Evolutionary conservation across 1,140 invertebrate genomes (phyloP).

Genomic region (Anoplophora glabripennis): DNA sequence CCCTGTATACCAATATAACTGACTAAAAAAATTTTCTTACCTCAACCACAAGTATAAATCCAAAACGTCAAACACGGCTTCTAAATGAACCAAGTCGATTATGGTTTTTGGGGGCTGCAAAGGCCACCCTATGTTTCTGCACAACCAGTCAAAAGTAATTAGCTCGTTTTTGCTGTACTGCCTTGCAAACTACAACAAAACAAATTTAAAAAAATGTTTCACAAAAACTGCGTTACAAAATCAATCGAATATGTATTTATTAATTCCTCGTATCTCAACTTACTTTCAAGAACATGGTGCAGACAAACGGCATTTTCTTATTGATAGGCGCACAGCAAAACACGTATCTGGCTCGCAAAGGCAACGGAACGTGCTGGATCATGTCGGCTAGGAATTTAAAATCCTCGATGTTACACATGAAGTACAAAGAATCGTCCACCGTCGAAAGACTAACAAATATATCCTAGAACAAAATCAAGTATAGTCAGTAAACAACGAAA

Average conservation of each 20-base stretch:
- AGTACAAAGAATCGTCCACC: slow-evolving; percentile 90
- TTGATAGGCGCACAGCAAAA: slow-evolving; percentile 99
- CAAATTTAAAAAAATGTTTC: slow-evolving; percentile 24
- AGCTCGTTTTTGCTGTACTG: slow-evolving; percentile 89
- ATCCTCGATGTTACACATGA: slow-evolving; percentile 94
- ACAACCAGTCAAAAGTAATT: slow-evolving; percentile 85
- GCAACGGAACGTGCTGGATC: slow-evolving; percentile 91
- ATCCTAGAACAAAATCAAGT: slow-evolving; percentile 76
- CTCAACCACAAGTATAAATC: slow-evolving; percentile 97
- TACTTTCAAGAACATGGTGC: slow-evolving; percentile 90
- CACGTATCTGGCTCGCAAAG: slow-evolving; percentile 85
- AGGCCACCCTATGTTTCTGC: slow-evolving; percentile 82
- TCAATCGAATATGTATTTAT: too few species aligned
- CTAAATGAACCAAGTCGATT: slow-evolving; percentile 84
- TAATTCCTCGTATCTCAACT: not conserved
- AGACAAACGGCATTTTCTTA: slow-evolving; percentile 87
- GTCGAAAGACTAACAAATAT: slow-evolving; percentile 92
- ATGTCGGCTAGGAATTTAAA: slow-evolving; percentile 97
- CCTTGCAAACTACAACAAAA: slow-evolving; percentile 73
- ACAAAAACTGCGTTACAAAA: not conserved
- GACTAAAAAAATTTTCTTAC: too few species aligned
- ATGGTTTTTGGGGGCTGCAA: slow-evolving; percentile 78
- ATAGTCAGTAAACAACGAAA: too few species aligned
- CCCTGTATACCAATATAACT: too few species aligned
- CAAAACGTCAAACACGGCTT: slow-evolving; percentile 92